These are phyloP conservation scores for Drymonia ruficornis DNA, from an alignment of 2,888 invertebrate genomes.

Conservation along the genomic window DNA sequence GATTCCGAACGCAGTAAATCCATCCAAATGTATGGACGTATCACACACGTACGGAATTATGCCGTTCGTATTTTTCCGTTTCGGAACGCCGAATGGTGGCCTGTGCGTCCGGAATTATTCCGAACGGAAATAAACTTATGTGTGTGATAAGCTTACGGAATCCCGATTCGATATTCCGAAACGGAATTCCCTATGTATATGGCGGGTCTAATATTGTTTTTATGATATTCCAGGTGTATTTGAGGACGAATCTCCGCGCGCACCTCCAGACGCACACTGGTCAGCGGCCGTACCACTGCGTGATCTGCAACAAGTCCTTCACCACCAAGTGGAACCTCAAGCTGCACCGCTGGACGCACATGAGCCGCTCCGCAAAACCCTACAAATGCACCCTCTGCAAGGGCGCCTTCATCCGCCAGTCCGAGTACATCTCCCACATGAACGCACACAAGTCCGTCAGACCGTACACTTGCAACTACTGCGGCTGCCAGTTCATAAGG, in stretches of 20 bases:
- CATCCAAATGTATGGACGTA: no score
- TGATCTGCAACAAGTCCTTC: conserved; percentile 93
- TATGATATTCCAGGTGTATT: conserved; percentile 89
- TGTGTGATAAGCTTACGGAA: no score
- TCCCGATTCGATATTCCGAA: no score
- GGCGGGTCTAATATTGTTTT: no score
- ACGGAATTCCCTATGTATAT: no score
- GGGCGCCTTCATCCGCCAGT: conserved; percentile 92
- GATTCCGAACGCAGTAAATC: no score
- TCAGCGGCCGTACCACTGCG: conserved; percentile 90
- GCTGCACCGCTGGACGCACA: conserved; percentile 95
- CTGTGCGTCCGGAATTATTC: no score
- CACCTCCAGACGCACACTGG: conserved; percentile 93
- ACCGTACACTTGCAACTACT: conserved; percentile 95
- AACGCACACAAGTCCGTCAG: conserved; percentile 93
- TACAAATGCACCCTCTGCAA: conserved; percentile 93
- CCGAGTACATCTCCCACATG: conserved; percentile 93
- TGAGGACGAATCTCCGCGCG: conserved; percentile 91
- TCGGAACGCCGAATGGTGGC: no score
- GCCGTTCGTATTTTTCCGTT: no score
- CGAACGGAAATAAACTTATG: no score
- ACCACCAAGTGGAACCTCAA: conserved; percentile 96
- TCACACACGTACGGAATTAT: no score
- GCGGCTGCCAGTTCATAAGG: conserved; percentile 94
- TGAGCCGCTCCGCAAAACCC: conserved; percentile 92